Evolutionary conservation across 2,888 invertebrate genomes (phyloP).

Genomic region (Metalampra italica): DNA sequence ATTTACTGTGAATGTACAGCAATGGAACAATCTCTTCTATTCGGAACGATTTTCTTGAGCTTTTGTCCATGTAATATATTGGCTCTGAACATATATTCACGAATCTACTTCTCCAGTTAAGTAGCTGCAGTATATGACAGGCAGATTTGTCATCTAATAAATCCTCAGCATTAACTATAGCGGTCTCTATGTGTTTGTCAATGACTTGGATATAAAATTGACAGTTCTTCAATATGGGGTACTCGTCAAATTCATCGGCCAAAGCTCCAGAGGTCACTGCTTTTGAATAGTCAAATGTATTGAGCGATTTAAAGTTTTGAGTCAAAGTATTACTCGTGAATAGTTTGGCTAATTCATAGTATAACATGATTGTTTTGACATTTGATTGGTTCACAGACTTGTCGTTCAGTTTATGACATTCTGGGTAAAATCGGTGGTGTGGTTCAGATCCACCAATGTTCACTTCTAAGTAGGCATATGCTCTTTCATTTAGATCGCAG

Average conservation of each 20-base stretch:
- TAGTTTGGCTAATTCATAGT: slow-evolving; percentile 48
- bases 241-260: slow-evolving; percentile 68
- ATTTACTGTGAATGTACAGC: slow-evolving; percentile 84
- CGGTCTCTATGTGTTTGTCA: slow-evolving; percentile 56
- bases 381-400: slow-evolving; percentile 39
- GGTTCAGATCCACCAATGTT: slow-evolving; percentile 19
- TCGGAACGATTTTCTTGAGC: slow-evolving; percentile 1
- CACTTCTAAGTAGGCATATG: slow-evolving; percentile 22
- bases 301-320: slow-evolving; percentile 9
- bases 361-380: slow-evolving; percentile 63
- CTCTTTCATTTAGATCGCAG: slow-evolving; percentile 33
- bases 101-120: slow-evolving; percentile 78
- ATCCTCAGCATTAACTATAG: slow-evolving; percentile 40
- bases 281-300: slow-evolving; percentile 71
- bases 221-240: slow-evolving; percentile 76
- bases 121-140: slow-evolving; percentile 59
- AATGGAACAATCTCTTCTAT: slow-evolving; percentile 76
- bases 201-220: slow-evolving; percentile 62
- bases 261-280: slow-evolving; percentile 59
- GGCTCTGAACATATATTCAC: slow-evolving; percentile 51
- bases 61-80: slow-evolving; percentile 20
- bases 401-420: slow-evolving; percentile 30
- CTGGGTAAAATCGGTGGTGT: slow-evolving; percentile 48
- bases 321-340: slow-evolving; percentile 22
- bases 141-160: slow-evolving; percentile 49